These are phyloP conservation scores for Drosophila peninsularis DNA, from an alignment of 2,888 invertebrate species.

Conservation along the genomic window DNA sequence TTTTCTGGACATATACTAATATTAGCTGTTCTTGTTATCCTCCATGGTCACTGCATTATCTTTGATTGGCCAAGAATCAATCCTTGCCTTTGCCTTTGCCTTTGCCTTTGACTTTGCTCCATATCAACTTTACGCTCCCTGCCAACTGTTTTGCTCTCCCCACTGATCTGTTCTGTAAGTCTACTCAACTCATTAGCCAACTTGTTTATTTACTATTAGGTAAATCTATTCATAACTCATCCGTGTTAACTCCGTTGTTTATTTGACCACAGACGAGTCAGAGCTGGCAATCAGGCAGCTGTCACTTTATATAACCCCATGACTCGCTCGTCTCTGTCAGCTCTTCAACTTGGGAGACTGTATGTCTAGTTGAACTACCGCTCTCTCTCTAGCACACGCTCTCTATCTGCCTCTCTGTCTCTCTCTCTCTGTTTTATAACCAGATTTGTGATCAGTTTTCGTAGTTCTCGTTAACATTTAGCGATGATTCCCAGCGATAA, in stretches of 20 bases:
- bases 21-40: neutral
- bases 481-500: slow-evolving; percentile 41
- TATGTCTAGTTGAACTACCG: slow-evolving; percentile 16
- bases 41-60: neutral
- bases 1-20: neutral
- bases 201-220: neutral
- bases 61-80: neutral
- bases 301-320: slow-evolving; percentile 16
- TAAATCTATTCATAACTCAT: slow-evolving; percentile 5
- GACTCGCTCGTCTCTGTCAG: slow-evolving; percentile 11
- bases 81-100: neutral
- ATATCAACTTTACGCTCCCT: neutral
- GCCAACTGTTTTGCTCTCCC: neutral
- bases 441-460: slow-evolving; percentile 8
- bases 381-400: neutral
- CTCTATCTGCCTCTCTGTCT: neutral
- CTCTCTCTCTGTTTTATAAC: neutral
- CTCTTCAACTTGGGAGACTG: slow-evolving; percentile 20
- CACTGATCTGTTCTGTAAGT: neutral
- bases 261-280: slow-evolving; percentile 1
- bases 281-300: slow-evolving; percentile 1
- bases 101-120: neutral
- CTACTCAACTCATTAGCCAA: neutral
- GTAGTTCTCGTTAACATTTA: neutral
- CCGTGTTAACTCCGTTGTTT: slow-evolving; percentile 2